A percentile compares a stretch with the other conserved stretches of the same genome.
phyloP scores from a whole-genome alignment of 2,113 vertebrate species.

The Nothoprocta pentlandii region DNA sequence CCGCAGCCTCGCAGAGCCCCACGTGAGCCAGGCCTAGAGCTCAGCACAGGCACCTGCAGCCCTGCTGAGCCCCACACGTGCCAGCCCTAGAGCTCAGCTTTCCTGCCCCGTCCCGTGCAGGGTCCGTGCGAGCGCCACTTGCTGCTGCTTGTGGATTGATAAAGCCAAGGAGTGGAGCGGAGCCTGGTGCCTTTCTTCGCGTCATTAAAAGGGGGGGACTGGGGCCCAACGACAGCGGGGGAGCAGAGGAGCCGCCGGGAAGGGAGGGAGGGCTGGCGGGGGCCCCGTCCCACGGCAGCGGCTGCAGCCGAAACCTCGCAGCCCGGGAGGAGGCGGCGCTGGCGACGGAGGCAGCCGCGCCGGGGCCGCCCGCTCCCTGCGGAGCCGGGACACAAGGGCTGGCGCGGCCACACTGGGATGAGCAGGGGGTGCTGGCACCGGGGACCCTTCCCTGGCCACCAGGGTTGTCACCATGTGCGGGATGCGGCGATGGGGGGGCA shows the following conservation, averaged over 20 bases:
- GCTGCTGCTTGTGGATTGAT: slow-evolving; percentile 6
- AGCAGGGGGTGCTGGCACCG: too few relatives aligned
- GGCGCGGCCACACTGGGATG: too few relatives aligned
- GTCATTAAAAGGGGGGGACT: fast-evolving
- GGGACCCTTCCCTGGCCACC: too few relatives aligned
- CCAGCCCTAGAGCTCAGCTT: background rate
- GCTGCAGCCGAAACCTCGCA: too few relatives aligned
- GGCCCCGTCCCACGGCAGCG: background rate
- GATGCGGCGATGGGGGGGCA: background rate
- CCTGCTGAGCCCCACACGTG: background rate
- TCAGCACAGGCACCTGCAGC: too few relatives aligned
- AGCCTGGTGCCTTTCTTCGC: background rate
- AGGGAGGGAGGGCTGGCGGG: too few relatives aligned
- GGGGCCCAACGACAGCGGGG: fast-evolving
- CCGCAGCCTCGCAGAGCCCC: too few relatives aligned
- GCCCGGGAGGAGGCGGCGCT: background rate
- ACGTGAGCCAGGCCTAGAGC: too few relatives aligned
- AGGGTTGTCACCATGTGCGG: too few relatives aligned
- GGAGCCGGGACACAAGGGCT: background rate
- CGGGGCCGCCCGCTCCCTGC: background rate
- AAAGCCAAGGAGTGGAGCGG: background rate
- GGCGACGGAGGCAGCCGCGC: too few relatives aligned
- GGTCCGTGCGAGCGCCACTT: fast-evolving
- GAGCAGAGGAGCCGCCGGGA: background rate
- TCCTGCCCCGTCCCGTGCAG: fast-evolving